Base-by-base conservation (phyloP, 2,888 invertebrate genomes). In the Yponomeuta plumbellus region DNA sequence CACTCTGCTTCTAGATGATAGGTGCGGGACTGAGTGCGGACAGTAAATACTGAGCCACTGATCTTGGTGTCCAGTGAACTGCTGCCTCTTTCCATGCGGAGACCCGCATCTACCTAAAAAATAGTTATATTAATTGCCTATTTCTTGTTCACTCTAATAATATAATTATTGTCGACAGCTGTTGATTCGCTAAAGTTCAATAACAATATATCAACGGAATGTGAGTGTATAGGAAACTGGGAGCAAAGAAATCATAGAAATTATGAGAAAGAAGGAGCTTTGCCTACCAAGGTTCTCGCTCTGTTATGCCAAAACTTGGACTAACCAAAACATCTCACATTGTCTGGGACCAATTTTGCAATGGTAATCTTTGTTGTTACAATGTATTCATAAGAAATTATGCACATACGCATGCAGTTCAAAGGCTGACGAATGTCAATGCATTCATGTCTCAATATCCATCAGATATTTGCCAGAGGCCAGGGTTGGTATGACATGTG, bases 1-100 rank as follows among this genome's bases (percentile, higher is more conserved):
- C 95, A 95, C 74, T 98, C 97, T 0, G 98, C 97, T 68, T 98
- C 98, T 72, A 99, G 92, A 83, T 97, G 98, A 82, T 98, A 99
- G 44, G 95, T 96, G 73, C 98, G 93, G 71, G 96, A 95, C 52
- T 97, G 96, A 66, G 97, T 98, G 81, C 96, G 95, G 57, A 98
- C 95, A 75, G 97, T 96, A 81, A 98, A 98, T 91, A 97, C 97
- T 0, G 88, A 91, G 1, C 91, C 91, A 20, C 90, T 81, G 1
- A 88, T 74, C 67, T 85, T 86, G 0, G 86, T 84, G 79, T 94
- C 95, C 77, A 96, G 94, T 76, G 95, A 95, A 75, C 96, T 95
- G 76, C 95, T 93, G 75, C 96, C 96, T 69, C 95, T 94, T 83
- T 97, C 96, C 88, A 97, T 94, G 73, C 95, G 94, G 72, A 97